Evolutionary conservation across 2,113 vertebrate genomes (phyloP).

Genomic region (Sigmodon hispidus): DNA sequence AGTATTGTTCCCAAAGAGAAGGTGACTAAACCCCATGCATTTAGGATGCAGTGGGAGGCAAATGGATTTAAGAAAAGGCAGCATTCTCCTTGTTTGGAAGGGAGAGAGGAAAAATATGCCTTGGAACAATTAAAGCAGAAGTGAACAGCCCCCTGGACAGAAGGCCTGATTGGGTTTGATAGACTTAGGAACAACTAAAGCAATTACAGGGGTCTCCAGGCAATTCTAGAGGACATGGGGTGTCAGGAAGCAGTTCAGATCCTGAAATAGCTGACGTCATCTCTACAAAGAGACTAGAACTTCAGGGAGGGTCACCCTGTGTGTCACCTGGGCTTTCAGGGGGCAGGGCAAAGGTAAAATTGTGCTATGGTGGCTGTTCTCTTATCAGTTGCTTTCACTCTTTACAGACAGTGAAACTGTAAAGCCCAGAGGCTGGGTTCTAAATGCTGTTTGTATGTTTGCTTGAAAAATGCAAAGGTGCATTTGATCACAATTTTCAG

Average conservation of each 20-base stretch:
- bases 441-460: background rate
- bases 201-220: background rate
- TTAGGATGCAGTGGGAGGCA: background rate
- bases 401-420: background rate
- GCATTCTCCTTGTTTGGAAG: background rate
- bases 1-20: constrained; percentile 9
- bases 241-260: background rate
- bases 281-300: background rate
- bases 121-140: background rate
- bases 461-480: background rate
- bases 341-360: background rate
- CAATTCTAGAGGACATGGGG: background rate
- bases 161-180: background rate
- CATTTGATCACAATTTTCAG: background rate
- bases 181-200: background rate
- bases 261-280: background rate
- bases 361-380: background rate
- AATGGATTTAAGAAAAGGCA: background rate
- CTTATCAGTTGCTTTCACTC: background rate
- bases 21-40: background rate
- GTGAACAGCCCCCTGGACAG: background rate
- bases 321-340: background rate
- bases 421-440: too few relatives aligned
- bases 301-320: background rate
- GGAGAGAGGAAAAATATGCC: constrained; percentile 20